Evolutionary conservation across 2,113 vertebrate genomes (phyloP).

Genomic region (Ciconia maguari): DNA sequence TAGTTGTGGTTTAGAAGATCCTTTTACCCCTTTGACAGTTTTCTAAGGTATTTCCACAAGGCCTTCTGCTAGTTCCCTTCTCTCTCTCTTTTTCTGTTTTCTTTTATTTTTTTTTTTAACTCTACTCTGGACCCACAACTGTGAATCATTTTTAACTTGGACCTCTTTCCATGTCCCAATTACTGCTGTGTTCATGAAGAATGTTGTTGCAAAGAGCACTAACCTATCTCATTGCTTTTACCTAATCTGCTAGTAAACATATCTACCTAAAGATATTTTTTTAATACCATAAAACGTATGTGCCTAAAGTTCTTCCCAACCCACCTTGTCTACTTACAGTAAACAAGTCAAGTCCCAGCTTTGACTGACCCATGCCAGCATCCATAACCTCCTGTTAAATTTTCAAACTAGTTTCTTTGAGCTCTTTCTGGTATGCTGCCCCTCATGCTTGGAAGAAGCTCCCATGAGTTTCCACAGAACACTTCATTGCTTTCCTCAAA

Average conservation of each 20-base stretch:
- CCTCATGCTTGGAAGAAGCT: slow-evolving; percentile 57
- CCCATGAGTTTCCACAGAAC: slow-evolving; percentile 46
- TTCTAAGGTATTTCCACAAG: neutral
- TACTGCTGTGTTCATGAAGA: slow-evolving; percentile 13
- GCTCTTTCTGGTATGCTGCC: slow-evolving; percentile 25
- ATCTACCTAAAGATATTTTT: neutral
- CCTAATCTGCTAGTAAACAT: neutral
- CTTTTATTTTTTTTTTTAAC: neutral
- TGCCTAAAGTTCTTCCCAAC: slow-evolving; percentile 23
- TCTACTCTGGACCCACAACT: neutral
- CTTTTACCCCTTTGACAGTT: neutral
- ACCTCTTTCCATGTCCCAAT: neutral
- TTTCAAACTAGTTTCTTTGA: slow-evolving; percentile 50
- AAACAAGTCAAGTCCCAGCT: neutral
- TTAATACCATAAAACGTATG: neutral
- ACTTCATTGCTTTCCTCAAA: slow-evolving; percentile 66
- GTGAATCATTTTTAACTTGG: slow-evolving; percentile 5
- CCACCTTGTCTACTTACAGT: slow-evolving; percentile 23
- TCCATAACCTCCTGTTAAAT: slow-evolving; percentile 22
- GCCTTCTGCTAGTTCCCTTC: neutral
- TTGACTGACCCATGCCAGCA: slow-evolving; percentile 20
- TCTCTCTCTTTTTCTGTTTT: neutral
- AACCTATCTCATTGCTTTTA: slow-evolving; percentile 33
- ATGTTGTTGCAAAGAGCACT: slow-evolving; percentile 19
- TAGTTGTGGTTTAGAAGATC: slow-evolving; percentile 13